A percentile compares a stretch with the other conserved stretches of the same genome.
Evolutionary conservation across 2,113 vertebrate genomes (phyloP).

Genomic region (Promerops cafer): DNA sequence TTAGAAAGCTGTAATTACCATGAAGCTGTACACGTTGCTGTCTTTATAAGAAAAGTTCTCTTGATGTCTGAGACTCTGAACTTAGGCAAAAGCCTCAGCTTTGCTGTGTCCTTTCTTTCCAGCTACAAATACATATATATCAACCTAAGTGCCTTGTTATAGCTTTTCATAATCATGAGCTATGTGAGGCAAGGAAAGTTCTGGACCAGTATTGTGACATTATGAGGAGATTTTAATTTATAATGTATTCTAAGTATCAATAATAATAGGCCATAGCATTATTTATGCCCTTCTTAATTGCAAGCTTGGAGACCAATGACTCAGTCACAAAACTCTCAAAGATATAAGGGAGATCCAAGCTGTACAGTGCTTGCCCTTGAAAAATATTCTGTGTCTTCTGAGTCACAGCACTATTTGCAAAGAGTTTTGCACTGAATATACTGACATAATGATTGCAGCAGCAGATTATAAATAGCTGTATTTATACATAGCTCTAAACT

Average conservation of each 20-base stretch:
- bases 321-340: neutral
- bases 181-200: neutral
- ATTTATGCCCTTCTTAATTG: neutral
- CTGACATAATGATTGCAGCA: conserved; percentile 33
- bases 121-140: neutral
- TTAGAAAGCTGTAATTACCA: neutral
- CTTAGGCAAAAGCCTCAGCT: neutral
- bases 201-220: neutral
- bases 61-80: neutral
- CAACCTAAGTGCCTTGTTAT: neutral
- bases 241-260: neutral
- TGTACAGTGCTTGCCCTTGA: neutral
- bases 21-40: neutral
- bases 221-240: neutral
- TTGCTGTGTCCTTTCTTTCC: neutral
- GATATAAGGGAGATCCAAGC: neutral
- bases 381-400: neutral
- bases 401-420: conserved; percentile 17
- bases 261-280: neutral
- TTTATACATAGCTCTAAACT: conserved; percentile 37
- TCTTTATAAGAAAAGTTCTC: neutral
- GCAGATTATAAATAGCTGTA: conserved; percentile 47
- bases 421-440: conserved; percentile 24
- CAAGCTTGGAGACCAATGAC: neutral
- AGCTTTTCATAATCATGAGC: neutral